Evolutionary conservation across 30 jellyfish, hydroid and myxozoan genomes (phyloP).

Genomic region (Hydractinia symbiolongicarpus): DNA sequence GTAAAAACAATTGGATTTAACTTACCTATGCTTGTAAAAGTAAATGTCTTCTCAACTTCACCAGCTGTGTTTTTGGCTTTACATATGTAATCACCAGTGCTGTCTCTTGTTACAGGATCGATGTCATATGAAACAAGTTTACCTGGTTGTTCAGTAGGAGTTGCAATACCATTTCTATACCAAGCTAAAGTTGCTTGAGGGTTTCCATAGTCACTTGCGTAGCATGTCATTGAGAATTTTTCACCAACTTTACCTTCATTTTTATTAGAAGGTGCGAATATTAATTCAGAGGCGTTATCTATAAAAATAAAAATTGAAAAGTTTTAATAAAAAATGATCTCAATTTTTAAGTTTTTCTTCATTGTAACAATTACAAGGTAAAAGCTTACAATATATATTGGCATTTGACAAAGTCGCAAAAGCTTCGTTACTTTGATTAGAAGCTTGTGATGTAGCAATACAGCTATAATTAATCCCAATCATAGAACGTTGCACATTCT

Average conservation of each 20-base stretch:
- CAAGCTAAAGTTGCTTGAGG: background rate
- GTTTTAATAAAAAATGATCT: background rate
- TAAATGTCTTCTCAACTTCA: too few relatives aligned
- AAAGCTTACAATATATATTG: background rate
- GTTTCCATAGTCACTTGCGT: background rate
- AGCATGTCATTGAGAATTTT: background rate
- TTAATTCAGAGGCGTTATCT: background rate
- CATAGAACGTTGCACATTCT: constrained; percentile 3
- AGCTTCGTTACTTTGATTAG: too few relatives aligned
- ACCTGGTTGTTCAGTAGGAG: too few relatives aligned
- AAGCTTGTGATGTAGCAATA: background rate
- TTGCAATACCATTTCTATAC: background rate
- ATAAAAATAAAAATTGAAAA: background rate
- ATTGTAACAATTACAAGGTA: background rate
- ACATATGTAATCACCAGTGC: background rate
- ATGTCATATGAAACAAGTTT: too few relatives aligned
- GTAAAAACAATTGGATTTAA: too few relatives aligned
- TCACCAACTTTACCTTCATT: background rate
- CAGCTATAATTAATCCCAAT: background rate
- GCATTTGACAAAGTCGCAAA: too few relatives aligned
- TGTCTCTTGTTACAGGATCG: background rate
- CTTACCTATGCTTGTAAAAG: too few relatives aligned
- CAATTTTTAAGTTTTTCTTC: background rate
- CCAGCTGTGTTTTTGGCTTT: background rate
- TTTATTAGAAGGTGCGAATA: background rate